Evolutionary conservation across 64 coral and sea anemone genomes (phyloP), one percentile per base, ranked within the genome.

Genomic region (Platygyra sinensis): DNA sequence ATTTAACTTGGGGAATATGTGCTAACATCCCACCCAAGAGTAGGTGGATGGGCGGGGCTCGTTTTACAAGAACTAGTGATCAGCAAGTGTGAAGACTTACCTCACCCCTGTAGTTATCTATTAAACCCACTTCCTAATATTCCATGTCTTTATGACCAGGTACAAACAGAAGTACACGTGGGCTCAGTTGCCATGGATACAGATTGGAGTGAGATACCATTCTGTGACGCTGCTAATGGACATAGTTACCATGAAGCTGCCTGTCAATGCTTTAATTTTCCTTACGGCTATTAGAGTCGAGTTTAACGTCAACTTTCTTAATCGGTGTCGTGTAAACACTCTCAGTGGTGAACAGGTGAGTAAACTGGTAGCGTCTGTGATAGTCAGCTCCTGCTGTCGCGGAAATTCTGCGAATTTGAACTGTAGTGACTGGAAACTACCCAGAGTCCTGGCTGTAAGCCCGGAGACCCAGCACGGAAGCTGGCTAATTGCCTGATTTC

Each of bases 141-240:
- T 16, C 28, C 31, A 61, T 25, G 9, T 75, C 65, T 30, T 46
- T 28, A 22, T 62, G 20, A 22, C 24, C 64, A 99, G 97, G 74
- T 99, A 96, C 73, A 99, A 99, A 55, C 90, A 99, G 87, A 99
- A 99, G 65, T 96, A 93, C 57, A 99, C 91, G 9, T 99, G 97
- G 97, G 94, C 97, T 73, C 97, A 99, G 79, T 93, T 99, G 9
- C 97, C 97, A 84, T 99, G 97, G 97, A 96, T 99, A 84, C 97
- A 99, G 77, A 95, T 99, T 86, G 97, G 97, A 71, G 97, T 95
- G n/a, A 95, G 91, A 72, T 87, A 93, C 29, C 91, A 91, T 24
- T 99, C 97, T 24, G 86, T 88, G 29, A 93, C 91, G 9, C 28
- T 99, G 19, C 60, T 99, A 33, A 91, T 96, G 91, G 97, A 99